Percentiles rank a stretch among this genome's conserved stretches.
phyloP scores from a whole-genome alignment of 2,797 vertebrate species.

The Acanthiza pusilla region DNA sequence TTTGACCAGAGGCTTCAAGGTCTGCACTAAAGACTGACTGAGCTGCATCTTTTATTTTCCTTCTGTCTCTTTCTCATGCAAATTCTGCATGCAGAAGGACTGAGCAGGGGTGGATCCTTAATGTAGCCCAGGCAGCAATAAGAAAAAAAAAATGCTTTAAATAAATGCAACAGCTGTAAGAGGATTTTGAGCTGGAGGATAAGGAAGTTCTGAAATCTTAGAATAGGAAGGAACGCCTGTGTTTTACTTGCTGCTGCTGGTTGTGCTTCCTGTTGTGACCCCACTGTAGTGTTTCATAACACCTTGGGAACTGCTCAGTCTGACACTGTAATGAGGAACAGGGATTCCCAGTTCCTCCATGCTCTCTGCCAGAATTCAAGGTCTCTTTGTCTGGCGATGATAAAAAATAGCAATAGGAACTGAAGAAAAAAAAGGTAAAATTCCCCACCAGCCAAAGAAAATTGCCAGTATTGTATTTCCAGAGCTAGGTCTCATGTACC shows the following conservation, averaged over 20 bases:
- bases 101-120: neutral
- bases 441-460: neutral
- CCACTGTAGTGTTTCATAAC: conserved; percentile 63
- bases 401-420: neutral
- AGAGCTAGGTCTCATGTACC: neutral
- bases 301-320: conserved; percentile 12
- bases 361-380: conserved; percentile 10
- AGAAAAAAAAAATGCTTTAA: neutral
- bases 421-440: neutral
- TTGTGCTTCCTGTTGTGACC: conserved; percentile 72
- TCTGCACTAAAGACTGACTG: conserved; percentile 2
- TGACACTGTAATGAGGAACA: conserved; percentile 59
- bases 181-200: conserved; percentile 60
- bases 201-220: conserved; percentile 70
- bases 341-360: conserved; percentile 53
- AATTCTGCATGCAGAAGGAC: neutral
- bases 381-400: neutral
- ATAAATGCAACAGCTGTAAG: conserved; percentile 27
- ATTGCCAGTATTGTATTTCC: neutral
- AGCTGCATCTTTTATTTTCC: conserved; percentile 7
- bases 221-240: conserved; percentile 71
- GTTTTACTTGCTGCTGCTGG: conserved; percentile 50
- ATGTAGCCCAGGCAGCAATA: neutral
- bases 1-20: neutral
- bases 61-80: conserved; percentile 1